phyloP scores from a whole-genome alignment of 2,888 invertebrate genomes.

The Apamea crenata region DNA sequence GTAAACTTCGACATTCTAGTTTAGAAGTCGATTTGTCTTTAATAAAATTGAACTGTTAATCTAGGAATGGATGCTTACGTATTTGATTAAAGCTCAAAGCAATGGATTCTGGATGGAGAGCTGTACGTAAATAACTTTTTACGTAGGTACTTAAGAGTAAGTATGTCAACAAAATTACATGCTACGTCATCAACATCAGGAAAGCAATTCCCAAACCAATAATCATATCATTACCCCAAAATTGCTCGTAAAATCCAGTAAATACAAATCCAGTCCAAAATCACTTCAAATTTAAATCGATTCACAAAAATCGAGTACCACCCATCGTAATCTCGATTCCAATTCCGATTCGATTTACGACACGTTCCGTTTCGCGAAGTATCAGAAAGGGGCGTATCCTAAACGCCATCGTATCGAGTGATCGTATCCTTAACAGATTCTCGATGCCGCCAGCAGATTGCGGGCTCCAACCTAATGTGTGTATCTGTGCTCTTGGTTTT shows the following conservation, averaged over 20 bases:
- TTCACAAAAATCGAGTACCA: constrained; percentile 68
- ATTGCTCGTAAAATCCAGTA: constrained; percentile 50
- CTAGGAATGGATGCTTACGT: neutral
- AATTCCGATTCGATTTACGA: constrained; percentile 77
- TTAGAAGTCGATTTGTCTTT: constrained; percentile 22
- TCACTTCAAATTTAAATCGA: constrained; percentile 66
- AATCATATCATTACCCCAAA: constrained; percentile 57
- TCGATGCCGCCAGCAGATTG: constrained; percentile 78
- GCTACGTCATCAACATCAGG: constrained; percentile 33
- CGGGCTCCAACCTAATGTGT: constrained; percentile 77
- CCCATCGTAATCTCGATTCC: constrained; percentile 71
- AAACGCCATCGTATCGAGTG: constrained; percentile 79
- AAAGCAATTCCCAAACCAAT: constrained; percentile 48
- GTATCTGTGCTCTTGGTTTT: constrained; percentile 68
- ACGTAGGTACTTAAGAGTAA: neutral
- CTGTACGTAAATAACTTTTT: neutral
- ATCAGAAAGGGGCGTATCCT: constrained; percentile 83
- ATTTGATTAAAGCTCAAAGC: neutral
- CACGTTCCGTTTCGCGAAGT: constrained; percentile 77
- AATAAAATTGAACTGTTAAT: neutral
- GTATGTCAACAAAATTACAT: constrained; percentile 23
- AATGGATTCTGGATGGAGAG: neutral
- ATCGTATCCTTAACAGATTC: constrained; percentile 82
- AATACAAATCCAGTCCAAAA: constrained; percentile 56
- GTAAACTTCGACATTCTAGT: constrained; percentile 29